Evolutionary conservation across 2,797 vertebrate genomes (phyloP), one percentile per base, ranked within the genome.

Genomic region (Typhlichthys eigenmanni): DNA sequence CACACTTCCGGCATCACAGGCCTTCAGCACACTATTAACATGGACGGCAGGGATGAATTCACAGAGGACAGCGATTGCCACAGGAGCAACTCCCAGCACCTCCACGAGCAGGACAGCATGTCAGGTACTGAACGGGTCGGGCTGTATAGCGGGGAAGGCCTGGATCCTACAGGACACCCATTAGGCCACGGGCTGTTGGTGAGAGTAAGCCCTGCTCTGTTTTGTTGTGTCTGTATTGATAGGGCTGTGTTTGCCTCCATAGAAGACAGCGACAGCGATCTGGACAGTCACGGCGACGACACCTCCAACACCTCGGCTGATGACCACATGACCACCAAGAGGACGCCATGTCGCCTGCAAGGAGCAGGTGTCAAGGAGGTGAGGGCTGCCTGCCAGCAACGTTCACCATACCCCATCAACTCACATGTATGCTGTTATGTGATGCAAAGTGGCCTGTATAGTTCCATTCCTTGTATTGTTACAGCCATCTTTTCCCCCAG

Each of bases 181-280:
- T 38, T 38, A 38, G 38, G 9, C 8, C 38, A 9, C 38, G 9
- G 38, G 38, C 38, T 72, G 80, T 85, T 80, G 74, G 82, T 85
- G 87, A 86, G 80, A 84, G 80, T 85, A 82, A 87, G 84, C 75
- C 83, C 79, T 84, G 80, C 87, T 83, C 79, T 38, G 34, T 38
- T 38, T 77, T 89, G 84, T 87, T 90, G 71, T 81, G 87, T 87
- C 82, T 85, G 72, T 90, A 89, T 85, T 92, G 88, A 90, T 88
- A 88, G 83, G 85, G 80, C 78, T 89, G 82, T 90, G 88, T 87
- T 88, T 87, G 78, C 87, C 81, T 81, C 85, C 81, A 72, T 90
- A 94, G 92, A 94, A 78, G 92, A 94, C 74, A 93, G 92, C 4
- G 92, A 93, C 82, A 93, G 92, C 38, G 92, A 94, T 75, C 87